phyloP scores from a whole-genome alignment of 2,888 invertebrate species.

The Parapristionchus giblindavisi region DNA sequence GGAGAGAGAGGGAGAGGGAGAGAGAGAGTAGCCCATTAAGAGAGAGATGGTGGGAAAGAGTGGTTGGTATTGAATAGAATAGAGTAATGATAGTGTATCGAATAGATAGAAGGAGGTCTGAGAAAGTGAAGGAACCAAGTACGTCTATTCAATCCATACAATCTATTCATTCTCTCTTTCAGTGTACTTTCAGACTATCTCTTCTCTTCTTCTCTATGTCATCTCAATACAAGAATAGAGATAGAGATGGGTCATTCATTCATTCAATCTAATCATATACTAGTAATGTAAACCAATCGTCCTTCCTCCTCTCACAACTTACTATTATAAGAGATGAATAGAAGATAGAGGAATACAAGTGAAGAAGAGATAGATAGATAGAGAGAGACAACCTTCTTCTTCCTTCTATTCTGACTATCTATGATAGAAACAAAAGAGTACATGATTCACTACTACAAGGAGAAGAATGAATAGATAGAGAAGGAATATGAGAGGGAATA shows the following conservation, averaged over 20 bases:
- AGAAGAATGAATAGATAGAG: conserved; percentile 22
- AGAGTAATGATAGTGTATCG: neutral
- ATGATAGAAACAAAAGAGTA: too few species aligned
- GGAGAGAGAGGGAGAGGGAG: conserved; percentile 1
- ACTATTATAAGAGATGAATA: conserved; percentile 20
- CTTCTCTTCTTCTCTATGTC: neutral
- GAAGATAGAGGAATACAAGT: conserved; percentile 6
- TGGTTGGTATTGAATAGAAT: neutral
- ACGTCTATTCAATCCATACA: neutral
- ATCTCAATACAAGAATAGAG: too few species aligned
- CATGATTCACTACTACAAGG: conserved; percentile 28
- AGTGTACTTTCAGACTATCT: too few species aligned
- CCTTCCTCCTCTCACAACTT: neutral
- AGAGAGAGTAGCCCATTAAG: neutral
- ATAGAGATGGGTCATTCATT: too few species aligned
- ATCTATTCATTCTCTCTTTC: too few species aligned
- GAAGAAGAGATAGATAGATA: too few species aligned
- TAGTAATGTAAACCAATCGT: conserved; percentile 8
- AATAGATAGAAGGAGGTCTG: neutral
- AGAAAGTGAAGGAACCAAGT: neutral
- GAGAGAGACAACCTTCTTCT: too few species aligned
- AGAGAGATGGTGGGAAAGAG: neutral
- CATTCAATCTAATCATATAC: conserved; percentile 24
- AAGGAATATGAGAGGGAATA: neutral
- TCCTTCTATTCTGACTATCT: too few species aligned